A percentile compares a stretch with the other conserved stretches of the same genome.
These are phyloP conservation scores for Peromyscus maniculatus DNA, from an alignment of 2,113 vertebrate genomes.

Conservation along the genomic window DNA sequence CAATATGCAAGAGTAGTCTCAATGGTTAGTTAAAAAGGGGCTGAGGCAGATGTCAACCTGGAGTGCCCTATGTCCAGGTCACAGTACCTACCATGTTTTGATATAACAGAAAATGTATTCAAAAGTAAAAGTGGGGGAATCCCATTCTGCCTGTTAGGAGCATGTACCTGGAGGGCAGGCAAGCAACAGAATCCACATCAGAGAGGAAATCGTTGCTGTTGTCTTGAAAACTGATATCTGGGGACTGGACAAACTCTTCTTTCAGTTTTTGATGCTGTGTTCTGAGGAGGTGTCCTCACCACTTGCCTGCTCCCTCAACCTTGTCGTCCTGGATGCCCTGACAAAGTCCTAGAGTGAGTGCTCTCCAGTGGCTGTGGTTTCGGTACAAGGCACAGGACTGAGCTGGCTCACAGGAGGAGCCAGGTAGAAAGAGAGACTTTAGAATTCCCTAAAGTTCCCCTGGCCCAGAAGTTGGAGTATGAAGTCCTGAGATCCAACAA, in stretches of 20 bases:
- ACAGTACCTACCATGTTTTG: rapidly evolving
- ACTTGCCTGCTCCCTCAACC: too few relatives aligned
- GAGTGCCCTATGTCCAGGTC: background rate
- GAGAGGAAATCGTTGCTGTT: background rate
- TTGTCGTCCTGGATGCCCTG: rapidly evolving
- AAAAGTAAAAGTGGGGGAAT: background rate
- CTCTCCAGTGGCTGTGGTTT: background rate
- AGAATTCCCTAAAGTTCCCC: background rate
- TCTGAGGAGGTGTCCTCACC: rapidly evolving
- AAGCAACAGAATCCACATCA: background rate
- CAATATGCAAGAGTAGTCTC: too few relatives aligned
- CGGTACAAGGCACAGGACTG: background rate
- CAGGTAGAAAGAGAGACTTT: background rate
- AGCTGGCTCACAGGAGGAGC: background rate
- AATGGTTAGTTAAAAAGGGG: background rate
- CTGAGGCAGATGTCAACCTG: background rate
- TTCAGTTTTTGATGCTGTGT: background rate
- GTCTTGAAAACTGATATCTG: background rate
- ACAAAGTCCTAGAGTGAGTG: rapidly evolving
- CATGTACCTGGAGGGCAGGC: rapidly evolving
- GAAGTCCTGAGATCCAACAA: background rate
- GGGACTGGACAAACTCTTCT: background rate
- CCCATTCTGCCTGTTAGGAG: background rate
- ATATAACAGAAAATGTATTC: background rate
- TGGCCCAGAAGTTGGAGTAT: background rate